A percentile compares a stretch with the other conserved stretches of the same genome.
phyloP scores from a whole-genome alignment of 1,140 invertebrate genomes.

The Heliconius nattereri region DNA sequence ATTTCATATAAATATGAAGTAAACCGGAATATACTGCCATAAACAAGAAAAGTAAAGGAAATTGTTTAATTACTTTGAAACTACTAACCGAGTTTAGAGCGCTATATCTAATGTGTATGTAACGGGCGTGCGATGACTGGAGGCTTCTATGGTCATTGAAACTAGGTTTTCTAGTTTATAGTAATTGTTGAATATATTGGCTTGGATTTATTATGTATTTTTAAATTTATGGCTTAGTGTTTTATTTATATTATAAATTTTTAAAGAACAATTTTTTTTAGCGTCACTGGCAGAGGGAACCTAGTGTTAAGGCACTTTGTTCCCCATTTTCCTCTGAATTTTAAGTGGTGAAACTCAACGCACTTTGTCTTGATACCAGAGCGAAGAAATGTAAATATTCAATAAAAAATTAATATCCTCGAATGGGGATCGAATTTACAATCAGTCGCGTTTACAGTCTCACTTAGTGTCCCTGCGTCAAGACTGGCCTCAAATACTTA shows the following conservation, averaged over 20 bases:
- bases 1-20: slow-evolving; percentile 3
- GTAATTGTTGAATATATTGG: background rate
- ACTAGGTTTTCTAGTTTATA: background rate
- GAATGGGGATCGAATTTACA: too few species aligned
- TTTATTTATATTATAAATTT: background rate
- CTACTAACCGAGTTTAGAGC: slow-evolving; percentile 52
- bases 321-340: too few species aligned
- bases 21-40: slow-evolving; percentile 15
- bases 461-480: too few species aligned
- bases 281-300: too few species aligned
- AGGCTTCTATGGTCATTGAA: slow-evolving; percentile 15
- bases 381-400: too few species aligned
- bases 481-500: too few species aligned
- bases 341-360: too few species aligned
- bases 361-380: too few species aligned
- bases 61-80: slow-evolving; percentile 57
- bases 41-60: slow-evolving; percentile 37
- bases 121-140: slow-evolving; percentile 50
- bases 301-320: too few species aligned
- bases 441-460: too few species aligned
- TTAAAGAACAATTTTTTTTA: background rate
- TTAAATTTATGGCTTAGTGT: background rate
- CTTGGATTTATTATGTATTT: background rate
- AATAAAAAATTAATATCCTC: too few species aligned
- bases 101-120: slow-evolving; percentile 30